Evolutionary conservation across 2,888 invertebrate genomes (phyloP), one percentile per base, ranked within the genome.

Genomic region (Acleris holmiana): DNA sequence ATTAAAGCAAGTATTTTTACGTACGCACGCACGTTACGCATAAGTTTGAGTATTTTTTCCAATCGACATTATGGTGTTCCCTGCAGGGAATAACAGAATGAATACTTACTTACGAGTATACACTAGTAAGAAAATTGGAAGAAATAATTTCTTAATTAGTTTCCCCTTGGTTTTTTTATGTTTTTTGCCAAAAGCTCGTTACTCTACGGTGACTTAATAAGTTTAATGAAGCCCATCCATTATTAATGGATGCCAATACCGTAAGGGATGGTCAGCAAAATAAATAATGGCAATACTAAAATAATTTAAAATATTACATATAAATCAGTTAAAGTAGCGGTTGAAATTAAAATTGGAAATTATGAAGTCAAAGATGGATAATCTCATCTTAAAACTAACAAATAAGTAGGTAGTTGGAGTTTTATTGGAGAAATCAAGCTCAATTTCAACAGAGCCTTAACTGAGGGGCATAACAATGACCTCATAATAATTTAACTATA

Each of bases 221-320:
- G 70, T 72, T 74, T 76, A 73, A 76, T 71, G 73, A 74, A 72
- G 66, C 70, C 71, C 68, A 76, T 76, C 71, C 73, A 75, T 76
- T 74, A 76, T 75, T 75, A 72, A 76, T 73, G 73, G 59, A 69
- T 68, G 67, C 73, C 71, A 67, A 69, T 68, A 67, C 56, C 47
- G 67, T 63, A 69, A 69, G 63, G 57, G 46, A 60, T 29, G 57
- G 41, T 67, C 59, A 59, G 59, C 21, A 59, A 44, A 59, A 44
- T 15, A 59, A 54, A 7, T 35, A 48, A 13, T 1, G 35, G 13
- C 13, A 13, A 13, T 13, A 35, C 3, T 35, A 35, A 35, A 10
- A 35, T 10, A 35, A 35, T 35, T 35, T 4, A 35, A 35, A 35
- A 35, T 13, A 13, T 35, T 13, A 35, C 10, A 3, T 10, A 1